Evolutionary conservation across 2,113 vertebrate species (phyloP), one percentile per base, ranked within the genome.

Genomic region (Theropithecus gelada): DNA sequence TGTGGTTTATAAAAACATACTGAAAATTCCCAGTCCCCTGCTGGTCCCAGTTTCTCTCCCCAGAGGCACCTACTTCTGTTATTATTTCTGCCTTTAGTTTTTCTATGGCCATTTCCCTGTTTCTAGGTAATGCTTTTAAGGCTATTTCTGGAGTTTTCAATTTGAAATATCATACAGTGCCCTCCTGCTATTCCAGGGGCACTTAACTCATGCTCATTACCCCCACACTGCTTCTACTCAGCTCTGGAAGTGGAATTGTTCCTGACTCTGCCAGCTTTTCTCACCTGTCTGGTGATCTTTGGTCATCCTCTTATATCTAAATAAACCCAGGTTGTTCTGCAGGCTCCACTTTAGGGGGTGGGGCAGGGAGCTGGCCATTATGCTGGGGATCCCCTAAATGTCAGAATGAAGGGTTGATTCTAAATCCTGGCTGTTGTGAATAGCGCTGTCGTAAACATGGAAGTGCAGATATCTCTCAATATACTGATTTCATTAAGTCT

Each of bases 81-180:
- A 64, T 64, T 75, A 82, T 92, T 88, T 88, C 52, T 92, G 75
- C 6, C 50, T 80, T 64, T 48, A 43, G 35, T 45, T 55, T 82
- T 55, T 90, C 61, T n/a, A 20, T 91, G 80, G 40, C 68, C 48
- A 75, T 30, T 43, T 66, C 72, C 57, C 7, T 11, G 59, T 89
- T 43, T 40, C 80, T 85, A 16, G 38, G 10, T 81, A 35, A 80
- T 12, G 7, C 4, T 61, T 83, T 52, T 70, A 8, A 66, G 80
- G 55, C 16, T 50, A 50, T 66, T 93, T 75, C 20, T 30, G 86
- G 45, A 57, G 40, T 79, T 50, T 76, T 72, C 59, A 78, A 70
- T 66, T 12, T 0, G 16, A 79, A 4, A 7, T 7, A 25, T 72
- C 70, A 40, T 5, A 38, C 35, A 8, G 14, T 38, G 78, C 45